Base-by-base conservation (phyloP, 2,113 vertebrate species). In the Nycticebus coucang region DNA sequence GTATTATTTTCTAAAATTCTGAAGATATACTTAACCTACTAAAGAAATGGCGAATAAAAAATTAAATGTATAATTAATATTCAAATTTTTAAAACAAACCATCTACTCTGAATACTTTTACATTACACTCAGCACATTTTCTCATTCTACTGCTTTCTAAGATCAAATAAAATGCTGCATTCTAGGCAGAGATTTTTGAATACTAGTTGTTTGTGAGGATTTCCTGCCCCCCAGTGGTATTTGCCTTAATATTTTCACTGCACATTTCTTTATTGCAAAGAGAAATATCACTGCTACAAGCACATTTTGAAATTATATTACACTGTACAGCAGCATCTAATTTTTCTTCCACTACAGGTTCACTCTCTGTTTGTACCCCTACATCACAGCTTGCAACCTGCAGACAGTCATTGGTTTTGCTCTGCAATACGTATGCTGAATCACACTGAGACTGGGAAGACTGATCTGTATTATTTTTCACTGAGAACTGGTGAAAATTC, bases 311-410 rank as follows among this genome's bases (percentile, higher is more conserved):
- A 68, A 71, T 3, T 64, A 94, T 60, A 93, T 71, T 88, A 69
- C 99, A 99, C 93, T 99, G 99, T 37, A 98, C 97, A 0, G 98
- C 98, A 57, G 96, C 98, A 4, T 99, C 98, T 21, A 74, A 66
- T 15, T 92, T 98, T 74, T 82, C 92, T 45, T 4, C 59, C 4
- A 75, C 21, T 1, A 13, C 0, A 53, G 60, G 33, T 4, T 22
- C 45, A 80, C 6, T 6, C 9, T 97, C 96, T 0, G 99, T 99
- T 97, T 99, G 99, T 0, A 98, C 98, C 92, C 94, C 99, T 0
- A 35, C 96, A 2, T 99, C 98, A 24, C 59, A 5, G 84, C 95
- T 90, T 90, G 26, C 1, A 5, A n/a, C 18, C 64, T 0, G 24
- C 0, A 82, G 7, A 62, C 22, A 75, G 19, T 81, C 28, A 0